These are phyloP conservation scores for Vulpes vulpes DNA, from an alignment of 2,113 vertebrate genomes.

Conservation along the genomic window DNA sequence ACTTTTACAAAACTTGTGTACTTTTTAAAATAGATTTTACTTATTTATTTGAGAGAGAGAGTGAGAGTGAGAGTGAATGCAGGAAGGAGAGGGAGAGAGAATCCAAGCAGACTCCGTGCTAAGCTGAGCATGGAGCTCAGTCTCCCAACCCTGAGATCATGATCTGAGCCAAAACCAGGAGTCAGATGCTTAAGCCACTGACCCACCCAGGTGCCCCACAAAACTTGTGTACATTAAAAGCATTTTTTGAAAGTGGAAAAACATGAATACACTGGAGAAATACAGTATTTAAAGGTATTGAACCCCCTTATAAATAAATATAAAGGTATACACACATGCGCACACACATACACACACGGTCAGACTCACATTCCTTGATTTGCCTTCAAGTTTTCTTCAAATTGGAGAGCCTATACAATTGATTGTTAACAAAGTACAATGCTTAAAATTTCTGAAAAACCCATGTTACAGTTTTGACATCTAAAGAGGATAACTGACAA, in stretches of 20 bases:
- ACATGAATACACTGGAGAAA: neutral
- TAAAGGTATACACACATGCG: neutral
- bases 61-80: neutral
- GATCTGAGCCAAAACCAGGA: neutral
- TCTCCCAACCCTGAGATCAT: neutral
- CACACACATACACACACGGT: neutral
- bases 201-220: neutral
- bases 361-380: neutral
- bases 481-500: neutral
- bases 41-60: neutral
- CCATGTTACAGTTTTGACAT: neutral
- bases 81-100: neutral
- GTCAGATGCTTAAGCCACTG: neutral
- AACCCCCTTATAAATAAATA: conserved; percentile 7
- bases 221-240: neutral
- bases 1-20: neutral
- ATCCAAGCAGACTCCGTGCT: neutral
- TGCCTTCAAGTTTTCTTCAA: conserved; percentile 15
- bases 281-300: neutral
- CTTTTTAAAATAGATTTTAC: neutral
- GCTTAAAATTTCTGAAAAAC: neutral
- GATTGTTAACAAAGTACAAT: neutral
- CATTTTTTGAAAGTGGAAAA: neutral
- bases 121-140: neutral
- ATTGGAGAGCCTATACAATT: neutral